Conservation (phyloP, 2,113 vertebrate species). For the Murina feae region DNA sequence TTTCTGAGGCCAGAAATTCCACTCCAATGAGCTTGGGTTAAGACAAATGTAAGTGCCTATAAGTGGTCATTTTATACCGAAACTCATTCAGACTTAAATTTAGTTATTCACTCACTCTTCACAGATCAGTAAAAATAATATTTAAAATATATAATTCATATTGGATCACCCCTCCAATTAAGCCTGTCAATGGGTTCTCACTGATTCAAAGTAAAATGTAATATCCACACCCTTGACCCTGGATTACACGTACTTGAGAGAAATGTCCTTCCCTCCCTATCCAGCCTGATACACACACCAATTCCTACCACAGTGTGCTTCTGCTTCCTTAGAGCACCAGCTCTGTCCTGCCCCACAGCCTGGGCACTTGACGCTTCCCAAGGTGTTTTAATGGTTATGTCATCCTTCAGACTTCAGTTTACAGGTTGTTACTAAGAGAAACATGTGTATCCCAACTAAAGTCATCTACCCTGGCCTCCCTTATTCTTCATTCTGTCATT, state of each 20-base stretch:
- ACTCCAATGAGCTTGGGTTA: not conserved
- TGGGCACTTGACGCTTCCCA: too few relatives aligned
- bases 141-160: not conserved
- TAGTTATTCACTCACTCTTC: not conserved
- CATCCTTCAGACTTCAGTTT: not conserved
- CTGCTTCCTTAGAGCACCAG: not conserved
- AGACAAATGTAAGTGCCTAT: not conserved
- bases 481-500: not conserved
- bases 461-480: not conserved
- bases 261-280: not conserved
- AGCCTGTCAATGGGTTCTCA: not conserved
- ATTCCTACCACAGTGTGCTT: not conserved
- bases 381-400: not conserved
- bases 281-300: not conserved
- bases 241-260: too few relatives aligned
- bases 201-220: not conserved
- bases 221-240: not conserved
- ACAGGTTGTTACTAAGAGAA: not conserved
- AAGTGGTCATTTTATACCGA: not conserved
- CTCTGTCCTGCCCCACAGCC: not conserved
- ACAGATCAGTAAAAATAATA: not conserved
- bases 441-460: not conserved
- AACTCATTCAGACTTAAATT: not conserved
- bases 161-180: not conserved
- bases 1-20: not conserved